Base-by-base conservation (phyloP, 2,113 vertebrate species). In the Tragulus kanchil region DNA sequence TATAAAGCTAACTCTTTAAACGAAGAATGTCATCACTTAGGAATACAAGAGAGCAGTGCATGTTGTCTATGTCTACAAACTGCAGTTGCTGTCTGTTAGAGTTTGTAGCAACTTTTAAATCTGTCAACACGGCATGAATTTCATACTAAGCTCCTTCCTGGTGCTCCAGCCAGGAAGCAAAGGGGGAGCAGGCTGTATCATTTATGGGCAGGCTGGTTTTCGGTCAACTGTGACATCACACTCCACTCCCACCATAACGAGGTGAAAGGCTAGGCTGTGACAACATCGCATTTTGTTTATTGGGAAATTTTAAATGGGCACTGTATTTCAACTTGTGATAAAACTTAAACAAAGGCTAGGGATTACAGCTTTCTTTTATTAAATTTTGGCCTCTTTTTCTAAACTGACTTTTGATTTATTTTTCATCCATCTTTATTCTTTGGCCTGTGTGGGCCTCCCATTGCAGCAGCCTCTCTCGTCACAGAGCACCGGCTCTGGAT, bases 31-130 rank as follows among this genome's bases (percentile, higher is more conserved):
- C 99, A 99, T 99, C 99, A 99, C 99, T 99, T 99, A 97, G 97
- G 98, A 99, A 99, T 99, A 99, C 98, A 98, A 99, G 98, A 99
- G 98, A 99, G 97, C 98, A 97, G 98, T 98, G 98, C 98, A 98
- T 99, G 99, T 99, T 99, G 98, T 99, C 99, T 98, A 98, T 98
- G 99, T 99, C 99, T 99, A 99, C 99, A 99, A 99, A 98, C 99
- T 98, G 98, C 99, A 98, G 99, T 99, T 99, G 99, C 99, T 99
- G 99, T 99, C 99, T 99, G 98, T 99, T 99, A 98, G 98, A 98
- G 98, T 99, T 99, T 99, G 99, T 99, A 99, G 99, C 99, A 99
- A 99, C 99, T 99, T 99, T 99, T 99, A 99, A 99, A 99, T 99
- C 99, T 99, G 99, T 99, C 99, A 99, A 98, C 99, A 99, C 99